These are phyloP conservation scores for Periophthalmus magnuspinnatus DNA, from an alignment of 2,797 vertebrate species.

Conservation along the genomic window DNA sequence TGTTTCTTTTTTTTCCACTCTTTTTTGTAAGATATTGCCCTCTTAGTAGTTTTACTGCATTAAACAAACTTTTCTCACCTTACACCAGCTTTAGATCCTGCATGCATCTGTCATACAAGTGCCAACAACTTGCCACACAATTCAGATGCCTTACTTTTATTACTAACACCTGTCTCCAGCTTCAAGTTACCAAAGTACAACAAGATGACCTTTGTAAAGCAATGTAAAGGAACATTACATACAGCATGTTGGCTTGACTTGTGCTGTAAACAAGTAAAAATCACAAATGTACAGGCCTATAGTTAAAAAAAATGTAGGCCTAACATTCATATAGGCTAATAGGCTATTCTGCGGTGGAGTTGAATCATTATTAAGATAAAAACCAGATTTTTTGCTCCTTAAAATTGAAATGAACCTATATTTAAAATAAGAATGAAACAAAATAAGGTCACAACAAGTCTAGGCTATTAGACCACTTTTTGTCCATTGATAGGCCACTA, in stretches of 20 bases:
- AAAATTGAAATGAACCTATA: too few relatives aligned
- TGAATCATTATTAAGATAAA: too few relatives aligned
- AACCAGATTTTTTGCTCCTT: too few relatives aligned
- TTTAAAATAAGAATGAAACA: too few relatives aligned
- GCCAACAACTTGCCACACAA: neutral
- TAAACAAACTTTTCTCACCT: neutral
- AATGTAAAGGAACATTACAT: neutral
- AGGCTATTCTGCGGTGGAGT: neutral
- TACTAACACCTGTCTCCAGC: neutral
- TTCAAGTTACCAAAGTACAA: neutral
- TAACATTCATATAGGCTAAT: neutral
- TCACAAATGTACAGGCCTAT: neutral
- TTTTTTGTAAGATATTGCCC: neutral
- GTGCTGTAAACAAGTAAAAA: neutral
- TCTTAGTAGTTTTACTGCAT: neutral
- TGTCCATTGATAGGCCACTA: too few relatives aligned
- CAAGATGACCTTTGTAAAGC: neutral
- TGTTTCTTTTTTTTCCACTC: too few relatives aligned
- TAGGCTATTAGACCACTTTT: too few relatives aligned
- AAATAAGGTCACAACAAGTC: too few relatives aligned
- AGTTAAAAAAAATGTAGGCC: neutral
- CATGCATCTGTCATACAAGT: neutral
- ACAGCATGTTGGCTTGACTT: neutral
- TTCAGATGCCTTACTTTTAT: neutral
- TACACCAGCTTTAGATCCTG: neutral